phyloP scores from a whole-genome alignment of 2,888 invertebrate genomes.

The Lasius platythorax region DNA sequence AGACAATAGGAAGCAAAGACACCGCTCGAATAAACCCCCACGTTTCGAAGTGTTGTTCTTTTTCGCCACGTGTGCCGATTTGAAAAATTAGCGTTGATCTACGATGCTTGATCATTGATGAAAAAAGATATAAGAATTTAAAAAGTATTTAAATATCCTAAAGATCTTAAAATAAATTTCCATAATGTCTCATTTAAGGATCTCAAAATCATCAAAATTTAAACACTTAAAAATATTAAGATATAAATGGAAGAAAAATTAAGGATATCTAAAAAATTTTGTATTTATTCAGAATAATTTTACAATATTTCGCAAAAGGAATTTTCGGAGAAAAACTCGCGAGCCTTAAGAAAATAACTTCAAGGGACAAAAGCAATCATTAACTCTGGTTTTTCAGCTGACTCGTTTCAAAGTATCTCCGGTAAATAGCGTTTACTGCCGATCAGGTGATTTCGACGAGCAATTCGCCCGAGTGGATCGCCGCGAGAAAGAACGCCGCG shows the following conservation, averaged over 20 bases:
- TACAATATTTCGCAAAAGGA: not conserved
- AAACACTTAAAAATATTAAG: not conserved
- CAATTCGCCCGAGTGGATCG: slow-evolving; percentile 45
- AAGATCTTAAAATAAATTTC: not conserved
- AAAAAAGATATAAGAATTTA: not conserved
- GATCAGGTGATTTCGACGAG: slow-evolving; percentile 12
- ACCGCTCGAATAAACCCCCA: slow-evolving; percentile 37
- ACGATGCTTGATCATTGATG: not conserved
- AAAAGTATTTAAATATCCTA: not conserved
- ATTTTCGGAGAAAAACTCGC: not conserved
- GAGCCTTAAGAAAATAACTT: slow-evolving; percentile 21
- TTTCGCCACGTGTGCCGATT: slow-evolving; percentile 4
- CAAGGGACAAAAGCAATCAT: not conserved
- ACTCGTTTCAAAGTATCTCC: slow-evolving; percentile 5
- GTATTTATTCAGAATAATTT: slow-evolving; percentile 5
- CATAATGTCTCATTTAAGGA: not conserved
- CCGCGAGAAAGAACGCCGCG: slow-evolving; percentile 72
- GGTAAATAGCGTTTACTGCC: slow-evolving; percentile 21
- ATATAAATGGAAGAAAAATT: not conserved
- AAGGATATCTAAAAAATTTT: not conserved
- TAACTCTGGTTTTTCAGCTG: not conserved
- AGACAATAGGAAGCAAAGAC: slow-evolving; percentile 41
- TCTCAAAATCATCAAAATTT: not conserved
- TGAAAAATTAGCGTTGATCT: slow-evolving; percentile 7
- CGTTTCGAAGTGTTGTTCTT: slow-evolving; percentile 17